A percentile compares a stretch with the other conserved stretches of the same genome.
Conservation (phyloP, 2,113 vertebrate species). For the Neogale vison region DNA sequence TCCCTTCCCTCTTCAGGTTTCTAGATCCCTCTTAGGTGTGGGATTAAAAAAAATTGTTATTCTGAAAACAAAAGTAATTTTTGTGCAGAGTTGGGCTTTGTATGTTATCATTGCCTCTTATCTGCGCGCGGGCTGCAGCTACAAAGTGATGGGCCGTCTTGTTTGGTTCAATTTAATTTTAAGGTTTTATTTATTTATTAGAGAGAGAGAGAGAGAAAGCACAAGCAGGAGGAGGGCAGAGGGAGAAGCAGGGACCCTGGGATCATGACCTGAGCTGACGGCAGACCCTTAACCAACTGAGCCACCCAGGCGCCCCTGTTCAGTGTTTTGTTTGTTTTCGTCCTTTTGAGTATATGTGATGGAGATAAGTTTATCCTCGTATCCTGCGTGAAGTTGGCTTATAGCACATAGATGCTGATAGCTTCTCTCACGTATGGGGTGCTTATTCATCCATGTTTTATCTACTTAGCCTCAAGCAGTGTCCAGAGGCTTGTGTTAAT, state of each 20-base stretch:
- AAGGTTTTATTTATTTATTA: background rate
- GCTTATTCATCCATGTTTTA: background rate
- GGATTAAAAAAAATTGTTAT: background rate
- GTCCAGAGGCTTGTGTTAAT: background rate
- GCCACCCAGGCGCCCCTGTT: background rate
- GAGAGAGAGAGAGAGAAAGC: too few species aligned
- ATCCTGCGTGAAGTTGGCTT: background rate
- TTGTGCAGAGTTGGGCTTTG: background rate
- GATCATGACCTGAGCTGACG: background rate
- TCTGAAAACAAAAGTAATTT: constrained; percentile 10
- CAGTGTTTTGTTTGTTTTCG: background rate
- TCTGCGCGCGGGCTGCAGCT: background rate
- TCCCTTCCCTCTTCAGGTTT: background rate
- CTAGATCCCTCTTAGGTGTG: background rate
- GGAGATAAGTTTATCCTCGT: background rate
- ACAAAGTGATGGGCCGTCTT: background rate
- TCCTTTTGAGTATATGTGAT: background rate
- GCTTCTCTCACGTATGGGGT: background rate
- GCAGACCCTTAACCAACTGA: background rate
- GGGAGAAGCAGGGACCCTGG: background rate
- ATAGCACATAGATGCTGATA: background rate
- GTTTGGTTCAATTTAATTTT: background rate
- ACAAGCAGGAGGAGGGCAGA: too few species aligned
- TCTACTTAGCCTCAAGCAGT: background rate
- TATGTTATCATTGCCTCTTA: background rate